Evolutionary conservation across 1,140 invertebrate species (phyloP).

Genomic region (Aleiodes sp.): DNA sequence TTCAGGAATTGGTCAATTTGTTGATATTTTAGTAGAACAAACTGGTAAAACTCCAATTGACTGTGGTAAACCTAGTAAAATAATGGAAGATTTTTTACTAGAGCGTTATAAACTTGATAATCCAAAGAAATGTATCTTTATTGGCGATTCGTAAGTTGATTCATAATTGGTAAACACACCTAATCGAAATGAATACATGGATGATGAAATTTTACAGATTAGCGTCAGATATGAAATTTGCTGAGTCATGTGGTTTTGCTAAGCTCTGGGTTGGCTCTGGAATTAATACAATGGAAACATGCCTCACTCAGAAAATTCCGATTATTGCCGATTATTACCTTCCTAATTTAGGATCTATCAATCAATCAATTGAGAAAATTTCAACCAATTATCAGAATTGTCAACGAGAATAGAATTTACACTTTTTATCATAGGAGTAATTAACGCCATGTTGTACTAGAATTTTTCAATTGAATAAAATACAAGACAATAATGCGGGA

Average conservation of each 20-base stretch:
- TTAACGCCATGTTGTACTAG: too few species aligned
- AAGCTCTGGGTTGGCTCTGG: conserved; percentile 67
- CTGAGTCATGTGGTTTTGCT: conserved; percentile 65
- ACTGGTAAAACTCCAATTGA: conserved; percentile 56
- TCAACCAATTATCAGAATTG: background rate
- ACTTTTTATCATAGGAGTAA: too few species aligned
- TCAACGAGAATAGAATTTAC: background rate
- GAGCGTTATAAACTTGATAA: conserved; percentile 60
- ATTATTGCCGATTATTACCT: conserved; percentile 45
- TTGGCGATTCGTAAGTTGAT: conserved; percentile 69
- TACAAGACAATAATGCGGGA: too few species aligned
- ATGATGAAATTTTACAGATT: conserved; percentile 53
- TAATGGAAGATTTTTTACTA: conserved; percentile 59
- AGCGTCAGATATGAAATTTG: conserved; percentile 69
- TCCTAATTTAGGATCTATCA: conserved; percentile 37
- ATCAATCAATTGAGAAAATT: background rate
- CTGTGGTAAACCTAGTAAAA: conserved; percentile 68
- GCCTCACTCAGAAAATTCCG: background rate
- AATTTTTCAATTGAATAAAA: too few species aligned
- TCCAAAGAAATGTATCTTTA: conserved; percentile 69
- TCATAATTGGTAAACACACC: background rate
- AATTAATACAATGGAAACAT: conserved; percentile 53
- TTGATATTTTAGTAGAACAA: conserved; percentile 60
- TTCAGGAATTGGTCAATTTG: conserved; percentile 65
- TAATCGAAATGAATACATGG: conserved; percentile 1